Percentiles rank a stretch among this genome's conserved stretches.
phyloP scores from a whole-genome alignment of 2,113 vertebrate genomes.

The Mus pahari region DNA sequence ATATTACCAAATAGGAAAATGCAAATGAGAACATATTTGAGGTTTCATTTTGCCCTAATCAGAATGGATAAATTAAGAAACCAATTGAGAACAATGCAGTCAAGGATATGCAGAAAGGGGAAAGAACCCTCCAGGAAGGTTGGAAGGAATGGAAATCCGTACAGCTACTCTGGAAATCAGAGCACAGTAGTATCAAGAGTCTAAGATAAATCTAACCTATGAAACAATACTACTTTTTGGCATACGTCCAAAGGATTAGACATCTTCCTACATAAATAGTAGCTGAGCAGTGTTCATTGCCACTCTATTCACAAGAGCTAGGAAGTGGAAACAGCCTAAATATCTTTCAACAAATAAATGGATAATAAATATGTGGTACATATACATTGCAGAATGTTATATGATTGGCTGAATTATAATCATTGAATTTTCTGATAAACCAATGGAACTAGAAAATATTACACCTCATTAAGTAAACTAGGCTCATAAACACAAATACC shows the following conservation, averaged over 20 bases:
- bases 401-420: not conserved
- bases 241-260: not conserved
- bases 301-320: too few species aligned
- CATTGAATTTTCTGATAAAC: not conserved
- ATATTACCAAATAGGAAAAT: not conserved
- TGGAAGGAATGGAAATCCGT: not conserved
- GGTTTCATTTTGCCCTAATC: not conserved
- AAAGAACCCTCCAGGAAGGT: not conserved
- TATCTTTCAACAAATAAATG: not conserved
- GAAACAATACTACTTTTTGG: not conserved
- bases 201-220: too few species aligned
- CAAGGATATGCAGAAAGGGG: not conserved
- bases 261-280: not conserved
- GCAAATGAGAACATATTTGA: not conserved
- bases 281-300: not conserved
- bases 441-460: not conserved
- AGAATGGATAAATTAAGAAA: not conserved
- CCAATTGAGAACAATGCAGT: not conserved
- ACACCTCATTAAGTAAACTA: not conserved
- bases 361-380: not conserved
- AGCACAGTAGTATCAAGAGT: too few species aligned
- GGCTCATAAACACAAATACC: too few species aligned
- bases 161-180: not conserved
- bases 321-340: not conserved
- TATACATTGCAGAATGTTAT: too few species aligned